Percentiles rank a stretch among this genome's conserved stretches.
These are phyloP conservation scores for Calcarius lapponicus DNA, from an alignment of 2,797 vertebrate genomes.

Conservation along the genomic window DNA sequence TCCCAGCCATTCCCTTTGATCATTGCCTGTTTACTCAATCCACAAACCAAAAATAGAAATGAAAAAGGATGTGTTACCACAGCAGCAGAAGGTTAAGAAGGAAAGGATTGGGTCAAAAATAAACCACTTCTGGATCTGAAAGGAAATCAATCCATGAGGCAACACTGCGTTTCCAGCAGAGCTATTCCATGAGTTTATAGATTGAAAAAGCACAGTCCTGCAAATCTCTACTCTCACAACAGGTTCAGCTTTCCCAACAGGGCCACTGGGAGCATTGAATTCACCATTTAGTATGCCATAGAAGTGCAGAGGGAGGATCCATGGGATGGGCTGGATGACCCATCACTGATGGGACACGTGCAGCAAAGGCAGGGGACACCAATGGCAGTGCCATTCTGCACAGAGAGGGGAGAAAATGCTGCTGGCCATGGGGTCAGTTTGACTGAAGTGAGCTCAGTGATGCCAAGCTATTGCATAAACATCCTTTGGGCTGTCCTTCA, in stretches of 20 bases:
- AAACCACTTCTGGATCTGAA: not conserved
- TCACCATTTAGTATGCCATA: not conserved
- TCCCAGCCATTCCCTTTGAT: not conserved
- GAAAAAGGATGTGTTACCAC: not conserved
- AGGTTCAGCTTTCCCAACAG: not conserved
- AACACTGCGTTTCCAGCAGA: not conserved
- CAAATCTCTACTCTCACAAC: not conserved
- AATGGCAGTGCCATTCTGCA: fast-evolving
- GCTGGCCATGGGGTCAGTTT: not conserved
- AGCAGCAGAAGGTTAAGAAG: not conserved
- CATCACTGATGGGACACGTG: fast-evolving
- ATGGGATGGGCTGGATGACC: not conserved
- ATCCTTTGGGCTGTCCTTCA: not conserved
- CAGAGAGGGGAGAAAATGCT: not conserved
- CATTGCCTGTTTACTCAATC: not conserved
- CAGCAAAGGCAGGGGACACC: not conserved
- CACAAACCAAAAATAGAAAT: not conserved
- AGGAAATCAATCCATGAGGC: not conserved
- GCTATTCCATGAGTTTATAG: not conserved
- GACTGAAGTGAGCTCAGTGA: not conserved
- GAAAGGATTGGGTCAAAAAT: not conserved
- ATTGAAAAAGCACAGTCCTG: not conserved
- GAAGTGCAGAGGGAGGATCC: not conserved
- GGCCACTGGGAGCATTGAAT: not conserved
- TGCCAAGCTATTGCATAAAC: not conserved